phyloP scores from a whole-genome alignment of 2,113 vertebrate genomes.

The Tenrec ecaudatus region DNA sequence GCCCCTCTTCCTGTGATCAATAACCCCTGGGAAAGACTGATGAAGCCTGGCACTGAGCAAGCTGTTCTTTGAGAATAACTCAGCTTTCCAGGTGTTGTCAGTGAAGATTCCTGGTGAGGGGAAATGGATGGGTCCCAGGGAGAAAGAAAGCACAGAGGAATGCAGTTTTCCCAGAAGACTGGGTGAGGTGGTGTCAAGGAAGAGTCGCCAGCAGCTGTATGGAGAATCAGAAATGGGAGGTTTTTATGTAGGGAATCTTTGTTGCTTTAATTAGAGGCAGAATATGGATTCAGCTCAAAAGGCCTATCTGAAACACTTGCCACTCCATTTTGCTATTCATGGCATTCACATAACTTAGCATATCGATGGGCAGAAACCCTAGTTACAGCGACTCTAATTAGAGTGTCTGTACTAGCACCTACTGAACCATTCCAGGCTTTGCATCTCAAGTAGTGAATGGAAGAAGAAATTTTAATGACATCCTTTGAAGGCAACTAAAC shows the following conservation, averaged over 20 bases:
- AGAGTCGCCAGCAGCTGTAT: background rate
- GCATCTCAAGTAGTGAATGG: constrained; percentile 66
- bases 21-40: constrained; percentile 73
- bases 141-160: constrained; percentile 18
- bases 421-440: constrained; percentile 62
- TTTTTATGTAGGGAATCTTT: constrained; percentile 57
- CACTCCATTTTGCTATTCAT: constrained; percentile 29
- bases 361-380: constrained; percentile 46
- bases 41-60: constrained; percentile 53
- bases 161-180: background rate
- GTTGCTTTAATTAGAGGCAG: constrained; percentile 64
- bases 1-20: constrained; percentile 74
- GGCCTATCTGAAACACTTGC: constrained; percentile 26
- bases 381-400: constrained; percentile 61
- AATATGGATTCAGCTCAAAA: constrained; percentile 48
- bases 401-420: constrained; percentile 24
- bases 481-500: constrained; percentile 65
- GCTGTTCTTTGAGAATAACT: constrained; percentile 69
- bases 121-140: constrained; percentile 61
- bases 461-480: constrained; percentile 75
- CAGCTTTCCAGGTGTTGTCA: constrained; percentile 64
- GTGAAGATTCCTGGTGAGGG: constrained; percentile 64
- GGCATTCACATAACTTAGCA: constrained; percentile 41
- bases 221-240: constrained; percentile 13
- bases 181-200: background rate